Base-by-base conservation (phyloP, 2,888 invertebrate genomes). In the Coenonympha arcania region DNA sequence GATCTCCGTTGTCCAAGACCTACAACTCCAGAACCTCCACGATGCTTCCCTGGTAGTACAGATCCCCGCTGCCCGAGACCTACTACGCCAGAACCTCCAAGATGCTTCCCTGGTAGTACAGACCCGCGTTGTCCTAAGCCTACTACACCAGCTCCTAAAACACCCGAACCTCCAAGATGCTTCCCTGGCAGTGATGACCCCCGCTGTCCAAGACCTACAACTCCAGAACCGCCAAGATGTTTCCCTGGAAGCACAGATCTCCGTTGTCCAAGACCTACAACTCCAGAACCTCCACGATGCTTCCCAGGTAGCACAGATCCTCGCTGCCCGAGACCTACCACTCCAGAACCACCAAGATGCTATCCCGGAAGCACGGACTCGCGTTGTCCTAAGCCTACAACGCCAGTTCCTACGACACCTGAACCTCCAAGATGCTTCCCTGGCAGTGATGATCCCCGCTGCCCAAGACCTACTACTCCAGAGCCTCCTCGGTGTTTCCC, bases 151-250 rank as follows among this genome's bases (percentile, higher is more conserved):
- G 54, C 50, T n/a, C 66, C 64, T 0, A 64, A 67, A 0, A 61
- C 62, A 0, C 57, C 66, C 4, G 54, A 50, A 0, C 61, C 66
- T 2, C 71, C 68, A 1, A 48, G 36, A 1, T 71, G 69, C 39
- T 69, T 58, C 48, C 69, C 73, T 8, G 72, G 74, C 0, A 62
- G 54, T 6, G 44, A 41, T 0, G 76, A 79, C 57, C 48, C 61
- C 0, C 15, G 64, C 0, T 68, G 68, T 2, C 68, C 66, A 0
- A 50, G 55, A 28, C 44, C 55, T 30, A 31, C 31, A 0, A 31
- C 31, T 8, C 31, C 31, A 6, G 31, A 1, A 3, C 8, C 15
- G 2, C 31, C 31, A 0, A 15, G 31, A 15, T 31, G 31, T 8
- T 31, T 3, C 5, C 15, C 15, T 3, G 31, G 31, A 3, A 31